These are phyloP conservation scores for Uropetala carovei DNA, from an alignment of 2,888 invertebrate genomes.

Conservation along the genomic window DNA sequence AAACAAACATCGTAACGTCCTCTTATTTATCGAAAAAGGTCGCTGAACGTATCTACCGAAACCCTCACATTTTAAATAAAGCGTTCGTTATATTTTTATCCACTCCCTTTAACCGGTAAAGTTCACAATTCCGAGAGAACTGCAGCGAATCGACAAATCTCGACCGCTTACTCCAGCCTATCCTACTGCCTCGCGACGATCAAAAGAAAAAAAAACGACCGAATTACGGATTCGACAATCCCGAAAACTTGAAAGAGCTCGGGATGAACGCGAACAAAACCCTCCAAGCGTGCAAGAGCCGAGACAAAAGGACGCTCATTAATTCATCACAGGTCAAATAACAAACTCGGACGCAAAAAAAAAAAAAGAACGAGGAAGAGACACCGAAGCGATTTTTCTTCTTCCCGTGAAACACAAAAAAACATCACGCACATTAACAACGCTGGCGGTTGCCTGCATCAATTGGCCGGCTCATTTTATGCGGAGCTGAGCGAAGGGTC, in stretches of 20 bases:
- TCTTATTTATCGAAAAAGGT: too few species aligned
- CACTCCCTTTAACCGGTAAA: background rate
- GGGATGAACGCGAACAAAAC: background rate
- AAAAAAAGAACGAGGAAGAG: background rate
- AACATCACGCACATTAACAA: background rate
- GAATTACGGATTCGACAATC: slow-evolving; percentile 25
- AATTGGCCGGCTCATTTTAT: slow-evolving; percentile 10
- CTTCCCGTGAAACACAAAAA: background rate
- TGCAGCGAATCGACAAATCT: background rate
- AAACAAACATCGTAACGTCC: too few species aligned
- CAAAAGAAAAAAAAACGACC: slow-evolving; percentile 20
- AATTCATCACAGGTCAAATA: slow-evolving; percentile 46
- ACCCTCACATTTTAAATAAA: background rate
- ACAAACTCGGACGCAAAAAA: slow-evolving; percentile 15
- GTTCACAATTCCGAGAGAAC: background rate
- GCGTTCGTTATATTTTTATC: background rate
- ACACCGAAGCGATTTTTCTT: slow-evolving; percentile 8
- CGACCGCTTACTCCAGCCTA: background rate
- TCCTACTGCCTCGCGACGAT: background rate
- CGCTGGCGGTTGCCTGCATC: slow-evolving; percentile 21
- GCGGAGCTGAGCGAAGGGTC: background rate
- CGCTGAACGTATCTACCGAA: too few species aligned
- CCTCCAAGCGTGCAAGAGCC: background rate
- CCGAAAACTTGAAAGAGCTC: background rate
- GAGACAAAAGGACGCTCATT: slow-evolving; percentile 54